Conservation (phyloP, 2,113 vertebrate genomes). For the Semnopithecus entellus region DNA sequence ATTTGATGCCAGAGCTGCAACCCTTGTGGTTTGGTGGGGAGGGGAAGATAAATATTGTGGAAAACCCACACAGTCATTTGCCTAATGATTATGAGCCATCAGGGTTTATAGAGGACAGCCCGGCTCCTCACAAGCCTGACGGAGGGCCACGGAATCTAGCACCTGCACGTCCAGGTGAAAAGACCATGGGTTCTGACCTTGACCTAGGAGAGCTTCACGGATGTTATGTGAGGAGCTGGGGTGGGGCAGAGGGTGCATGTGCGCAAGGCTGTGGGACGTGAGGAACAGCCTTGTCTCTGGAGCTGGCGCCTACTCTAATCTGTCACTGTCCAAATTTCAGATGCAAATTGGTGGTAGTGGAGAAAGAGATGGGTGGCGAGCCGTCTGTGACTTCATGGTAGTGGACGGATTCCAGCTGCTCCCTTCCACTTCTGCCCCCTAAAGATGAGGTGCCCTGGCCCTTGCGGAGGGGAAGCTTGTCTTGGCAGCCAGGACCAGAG, state of each 20-base stretch:
- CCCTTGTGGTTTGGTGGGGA: slow-evolving; percentile 32
- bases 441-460: background rate
- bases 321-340: background rate
- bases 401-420: accelerated
- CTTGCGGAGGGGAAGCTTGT: background rate
- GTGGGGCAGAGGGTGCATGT: accelerated
- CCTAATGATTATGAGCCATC: background rate
- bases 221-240: accelerated
- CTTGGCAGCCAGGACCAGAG: background rate
- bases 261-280: accelerated
- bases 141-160: background rate
- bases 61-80: slow-evolving; percentile 47
- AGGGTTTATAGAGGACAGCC: background rate
- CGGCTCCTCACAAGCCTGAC: accelerated
- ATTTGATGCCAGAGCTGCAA: slow-evolving; percentile 43
- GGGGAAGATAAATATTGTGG: slow-evolving; percentile 62
- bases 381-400: background rate
- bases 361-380: background rate
- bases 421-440: background rate
- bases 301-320: background rate
- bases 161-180: background rate
- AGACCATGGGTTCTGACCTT: too few species aligned
- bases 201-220: background rate
- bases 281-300: background rate
- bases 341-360: background rate